These are phyloP conservation scores for Branchellion lobata DNA, from an alignment of 2,888 invertebrate genomes.

Conservation along the genomic window DNA sequence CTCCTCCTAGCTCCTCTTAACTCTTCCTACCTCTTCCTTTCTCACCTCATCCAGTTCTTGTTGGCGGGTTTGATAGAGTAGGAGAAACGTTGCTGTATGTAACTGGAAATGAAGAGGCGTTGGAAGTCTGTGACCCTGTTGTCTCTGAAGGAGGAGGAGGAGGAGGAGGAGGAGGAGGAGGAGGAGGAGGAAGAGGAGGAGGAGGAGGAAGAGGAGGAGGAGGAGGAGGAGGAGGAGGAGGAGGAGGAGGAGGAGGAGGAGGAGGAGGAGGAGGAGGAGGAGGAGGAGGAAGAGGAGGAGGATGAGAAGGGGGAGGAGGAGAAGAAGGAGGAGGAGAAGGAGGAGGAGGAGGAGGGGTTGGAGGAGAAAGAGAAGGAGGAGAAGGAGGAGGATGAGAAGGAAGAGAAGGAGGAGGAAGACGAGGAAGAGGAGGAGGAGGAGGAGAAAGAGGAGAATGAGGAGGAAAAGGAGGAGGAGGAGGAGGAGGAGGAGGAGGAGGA, in stretches of 20 bases:
- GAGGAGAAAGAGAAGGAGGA: no score
- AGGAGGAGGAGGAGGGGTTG: no score
- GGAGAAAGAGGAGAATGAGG: no score
- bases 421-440: no score
- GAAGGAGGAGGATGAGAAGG: no score
- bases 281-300: no score
- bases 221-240: neutral
- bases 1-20: no score
- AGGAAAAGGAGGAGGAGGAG: neutral
- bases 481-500: neutral
- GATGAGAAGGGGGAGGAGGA: no score
- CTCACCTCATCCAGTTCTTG: neutral
- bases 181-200: neutral
- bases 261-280: neutral
- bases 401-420: no score
- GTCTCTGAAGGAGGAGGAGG: neutral
- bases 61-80: conserved; percentile 33
- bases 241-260: neutral
- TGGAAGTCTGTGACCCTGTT: conserved; percentile 33
- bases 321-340: neutral
- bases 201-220: neutral
- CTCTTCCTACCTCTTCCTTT: no score
- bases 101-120: conserved; percentile 25
- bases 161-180: neutral
- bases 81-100: conserved; percentile 1